Evolutionary conservation across 2,888 invertebrate genomes (phyloP), one percentile per base, ranked within the genome.

Genomic region (Drosophila tripunctata): DNA sequence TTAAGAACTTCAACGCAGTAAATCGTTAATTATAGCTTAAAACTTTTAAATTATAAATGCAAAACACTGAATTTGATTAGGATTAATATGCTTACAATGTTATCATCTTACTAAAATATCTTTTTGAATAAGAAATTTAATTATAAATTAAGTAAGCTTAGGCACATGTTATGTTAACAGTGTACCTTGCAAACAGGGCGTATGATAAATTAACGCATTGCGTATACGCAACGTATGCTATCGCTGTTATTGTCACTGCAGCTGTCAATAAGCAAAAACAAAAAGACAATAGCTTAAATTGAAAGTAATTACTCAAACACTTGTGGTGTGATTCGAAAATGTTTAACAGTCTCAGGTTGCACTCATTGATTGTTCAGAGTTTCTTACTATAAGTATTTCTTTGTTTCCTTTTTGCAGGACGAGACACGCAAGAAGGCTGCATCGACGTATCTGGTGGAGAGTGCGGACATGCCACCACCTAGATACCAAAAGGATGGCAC

Each of bases 401-500:
- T 5, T 17, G 15, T 17, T 33, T 55, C 15, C 40, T 52, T 17
- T n/a, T 7, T 35, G 19, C 75, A 91, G 91, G 91, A 91, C 67
- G 91, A 91, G 74, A 86, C 91, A 61, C 88, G 91, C 51, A 91
- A 91, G 75, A 95, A 94, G 88, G 91, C 91, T 35, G 93, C 93
- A 33, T 94, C 94, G 72, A 92, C 93, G 3, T 94, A 94, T 91
- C 90, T 94, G 40, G 93, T 93, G 33, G 93, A 92, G 68, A 91
- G 87, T 73, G 83, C 90, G 36, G 92, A 92, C 69, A 91, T 93
- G 88, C 93, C 93, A 27, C 94, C 93, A 78, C 93, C 93, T 14
- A 92, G 93, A 86, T 92, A 93, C 79, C 93, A 93, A 73, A 93
- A 93, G 80, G 92, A 92, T 89, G 93, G 93, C 54, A 93, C 94